These are phyloP conservation scores for Rhorus exstirpatorius DNA, from an alignment of 2,888 invertebrate genomes.

Conservation along the genomic window DNA sequence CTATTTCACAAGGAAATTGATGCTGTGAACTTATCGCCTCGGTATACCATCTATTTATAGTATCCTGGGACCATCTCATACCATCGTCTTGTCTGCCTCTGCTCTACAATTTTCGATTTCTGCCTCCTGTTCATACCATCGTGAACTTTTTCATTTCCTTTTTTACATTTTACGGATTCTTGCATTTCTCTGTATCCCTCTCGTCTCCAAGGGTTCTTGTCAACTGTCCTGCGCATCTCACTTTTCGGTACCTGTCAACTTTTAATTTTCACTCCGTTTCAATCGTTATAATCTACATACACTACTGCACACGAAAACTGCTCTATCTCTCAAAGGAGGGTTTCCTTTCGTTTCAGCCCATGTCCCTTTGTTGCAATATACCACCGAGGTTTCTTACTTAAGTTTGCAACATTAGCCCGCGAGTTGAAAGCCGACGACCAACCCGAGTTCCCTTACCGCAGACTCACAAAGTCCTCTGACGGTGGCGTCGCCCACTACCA, in stretches of 20 bases:
- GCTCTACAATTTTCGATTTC: constrained; percentile 5
- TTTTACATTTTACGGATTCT: constrained; percentile 22
- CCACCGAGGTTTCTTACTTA: constrained; percentile 52
- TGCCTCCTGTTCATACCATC: background rate
- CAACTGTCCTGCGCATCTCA: constrained; percentile 23
- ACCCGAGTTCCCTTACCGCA: constrained; percentile 42
- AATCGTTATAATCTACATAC: constrained; percentile 7
- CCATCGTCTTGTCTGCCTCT: background rate
- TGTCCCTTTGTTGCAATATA: constrained; percentile 45
- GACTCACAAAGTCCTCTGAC: constrained; percentile 12
- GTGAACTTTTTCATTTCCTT: constrained; percentile 1
- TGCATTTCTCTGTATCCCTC: constrained; percentile 15
- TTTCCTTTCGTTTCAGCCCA: constrained; percentile 37
- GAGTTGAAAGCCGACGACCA: constrained; percentile 60
- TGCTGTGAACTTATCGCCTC: constrained; percentile 39
- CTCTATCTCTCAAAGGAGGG: constrained; percentile 1
- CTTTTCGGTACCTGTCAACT: background rate
- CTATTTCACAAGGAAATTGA: constrained; percentile 39
- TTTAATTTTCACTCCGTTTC: background rate
- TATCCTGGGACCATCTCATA: constrained; percentile 18
- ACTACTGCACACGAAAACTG: background rate
- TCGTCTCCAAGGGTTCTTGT: background rate
- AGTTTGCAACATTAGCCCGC: constrained; percentile 63
- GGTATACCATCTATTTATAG: background rate
- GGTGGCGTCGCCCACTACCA: constrained; percentile 22